These are phyloP conservation scores for Thecophora atra DNA, from an alignment of 2,888 invertebrate genomes.

Conservation along the genomic window DNA sequence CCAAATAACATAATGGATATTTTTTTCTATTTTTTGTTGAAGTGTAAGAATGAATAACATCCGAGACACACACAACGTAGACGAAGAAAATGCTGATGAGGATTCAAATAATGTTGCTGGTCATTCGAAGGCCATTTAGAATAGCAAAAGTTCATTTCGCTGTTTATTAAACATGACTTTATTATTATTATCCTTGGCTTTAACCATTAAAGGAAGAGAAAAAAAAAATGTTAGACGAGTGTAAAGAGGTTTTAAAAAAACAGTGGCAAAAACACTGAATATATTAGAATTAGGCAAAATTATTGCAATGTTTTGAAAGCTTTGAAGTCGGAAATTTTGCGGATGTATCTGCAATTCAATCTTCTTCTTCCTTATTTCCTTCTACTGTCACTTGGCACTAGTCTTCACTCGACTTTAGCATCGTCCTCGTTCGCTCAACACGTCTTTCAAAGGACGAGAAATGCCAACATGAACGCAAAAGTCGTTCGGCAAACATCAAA, in stretches of 20 bases:
- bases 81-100: not conserved
- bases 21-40: not conserved
- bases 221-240: no score
- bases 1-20: not conserved
- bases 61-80: not conserved
- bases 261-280: conserved; percentile 4
- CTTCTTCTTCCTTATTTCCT: no score
- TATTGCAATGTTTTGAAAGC: conserved; percentile 17
- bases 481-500: conserved; percentile 1
- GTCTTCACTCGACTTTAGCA: not conserved
- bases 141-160: no score
- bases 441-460: not conserved
- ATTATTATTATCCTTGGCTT: no score
- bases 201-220: no score
- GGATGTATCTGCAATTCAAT: no score
- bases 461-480: not conserved
- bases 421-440: not conserved
- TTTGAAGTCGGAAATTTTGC: no score
- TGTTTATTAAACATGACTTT: no score
- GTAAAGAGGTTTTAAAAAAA: no score
- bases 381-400: no score
- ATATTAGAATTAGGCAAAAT: conserved; percentile 1
- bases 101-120: not conserved
- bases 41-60: not conserved
- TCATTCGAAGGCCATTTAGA: not conserved